phyloP scores from a whole-genome alignment of 1,140 invertebrate genomes.

The Drusus annulatus region DNA sequence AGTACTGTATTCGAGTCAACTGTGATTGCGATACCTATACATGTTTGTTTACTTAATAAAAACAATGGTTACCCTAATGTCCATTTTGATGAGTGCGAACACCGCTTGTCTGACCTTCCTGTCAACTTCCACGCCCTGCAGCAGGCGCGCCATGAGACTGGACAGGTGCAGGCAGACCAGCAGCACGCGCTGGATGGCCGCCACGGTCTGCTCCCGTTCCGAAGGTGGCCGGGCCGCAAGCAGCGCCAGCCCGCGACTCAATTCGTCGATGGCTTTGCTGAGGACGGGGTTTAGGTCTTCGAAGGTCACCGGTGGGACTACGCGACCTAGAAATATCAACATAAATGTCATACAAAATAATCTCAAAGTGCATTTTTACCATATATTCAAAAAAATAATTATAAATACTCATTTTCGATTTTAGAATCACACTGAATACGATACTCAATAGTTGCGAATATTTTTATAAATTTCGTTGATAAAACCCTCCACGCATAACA shows the following conservation, averaged over 20 bases:
- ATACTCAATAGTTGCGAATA: too few species aligned
- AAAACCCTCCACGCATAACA: too few species aligned
- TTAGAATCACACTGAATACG: too few species aligned
- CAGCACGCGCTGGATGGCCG: constrained; percentile 85
- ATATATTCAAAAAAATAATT: too few species aligned
- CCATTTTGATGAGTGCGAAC: constrained; percentile 81
- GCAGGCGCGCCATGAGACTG: constrained; percentile 80
- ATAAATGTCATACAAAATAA: too few species aligned
- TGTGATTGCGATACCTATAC: too few species aligned
- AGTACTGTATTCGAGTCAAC: too few species aligned
- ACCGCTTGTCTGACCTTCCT: constrained; percentile 75
- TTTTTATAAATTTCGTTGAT: too few species aligned
- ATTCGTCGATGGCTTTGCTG: constrained; percentile 82
- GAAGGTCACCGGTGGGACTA: constrained; percentile 84
- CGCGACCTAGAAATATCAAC: constrained; percentile 71
- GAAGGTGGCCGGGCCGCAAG: constrained; percentile 71
- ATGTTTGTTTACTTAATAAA: too few species aligned
- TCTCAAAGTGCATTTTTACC: too few species aligned
- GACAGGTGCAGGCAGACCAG: constrained; percentile 90
- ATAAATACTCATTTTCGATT: too few species aligned
- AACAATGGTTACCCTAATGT: constrained; percentile 74
- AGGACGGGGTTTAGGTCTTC: constrained; percentile 88
- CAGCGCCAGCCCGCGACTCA: constrained; percentile 72
- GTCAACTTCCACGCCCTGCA: constrained; percentile 71
- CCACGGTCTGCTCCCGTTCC: constrained; percentile 79